Conservation (phyloP, 2,797 vertebrate species). For the Tinamus major region DNA sequence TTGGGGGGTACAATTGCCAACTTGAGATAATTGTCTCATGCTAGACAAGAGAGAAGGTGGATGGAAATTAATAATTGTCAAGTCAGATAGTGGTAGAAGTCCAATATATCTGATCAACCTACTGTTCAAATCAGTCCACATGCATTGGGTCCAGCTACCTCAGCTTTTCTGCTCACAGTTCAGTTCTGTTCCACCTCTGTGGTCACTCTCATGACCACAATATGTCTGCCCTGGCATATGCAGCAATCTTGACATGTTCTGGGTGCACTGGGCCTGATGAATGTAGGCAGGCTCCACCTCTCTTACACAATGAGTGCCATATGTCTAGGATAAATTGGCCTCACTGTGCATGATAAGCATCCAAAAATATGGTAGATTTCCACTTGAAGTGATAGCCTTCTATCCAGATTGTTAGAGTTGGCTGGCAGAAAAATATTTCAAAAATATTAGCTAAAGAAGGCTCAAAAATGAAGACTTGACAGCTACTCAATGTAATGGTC, state of each 20-base stretch:
- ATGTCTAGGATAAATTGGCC: neutral
- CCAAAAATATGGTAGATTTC: neutral
- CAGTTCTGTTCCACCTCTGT: neutral
- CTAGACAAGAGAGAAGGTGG: neutral
- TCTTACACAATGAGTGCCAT: neutral
- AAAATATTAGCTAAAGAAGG: neutral
- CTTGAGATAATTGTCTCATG: neutral
- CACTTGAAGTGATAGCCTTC: neutral
- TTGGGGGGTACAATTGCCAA: neutral
- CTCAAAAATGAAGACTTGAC: neutral
- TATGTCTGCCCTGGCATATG: rapidly evolving
- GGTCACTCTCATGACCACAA: neutral
- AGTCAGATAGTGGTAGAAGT: neutral
- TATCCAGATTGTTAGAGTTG: neutral
- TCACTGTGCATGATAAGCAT: neutral
- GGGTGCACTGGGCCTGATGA: neutral
- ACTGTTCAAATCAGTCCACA: neutral
- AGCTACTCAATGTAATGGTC: neutral
- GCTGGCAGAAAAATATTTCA: neutral
- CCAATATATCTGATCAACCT: neutral
- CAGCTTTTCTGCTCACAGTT: neutral
- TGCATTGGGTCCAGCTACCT: neutral
- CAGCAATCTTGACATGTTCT: neutral
- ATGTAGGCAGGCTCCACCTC: neutral
- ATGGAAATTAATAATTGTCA: neutral